Conservation (phyloP, 2,888 invertebrate species). For the Arenicola marina region DNA sequence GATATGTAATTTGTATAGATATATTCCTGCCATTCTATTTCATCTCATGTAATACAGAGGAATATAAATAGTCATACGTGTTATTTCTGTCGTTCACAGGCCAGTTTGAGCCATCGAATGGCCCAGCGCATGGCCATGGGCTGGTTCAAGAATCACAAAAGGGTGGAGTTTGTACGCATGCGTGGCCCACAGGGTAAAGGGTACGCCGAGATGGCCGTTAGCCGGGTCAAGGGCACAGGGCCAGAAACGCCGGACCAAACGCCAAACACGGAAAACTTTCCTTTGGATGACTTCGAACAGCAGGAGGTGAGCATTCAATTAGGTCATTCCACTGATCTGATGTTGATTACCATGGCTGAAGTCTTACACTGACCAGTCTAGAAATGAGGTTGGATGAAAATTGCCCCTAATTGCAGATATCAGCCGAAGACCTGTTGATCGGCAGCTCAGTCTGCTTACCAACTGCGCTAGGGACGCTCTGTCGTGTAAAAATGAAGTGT, state of each 20-base stretch:
- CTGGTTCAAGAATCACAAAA: conserved; percentile 64
- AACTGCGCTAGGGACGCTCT: no score
- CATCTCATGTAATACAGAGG: no score
- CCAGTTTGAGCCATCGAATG: conserved; percentile 89
- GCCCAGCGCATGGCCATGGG: conserved; percentile 96
- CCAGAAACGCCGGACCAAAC: conserved; percentile 85
- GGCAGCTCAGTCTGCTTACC: no score
- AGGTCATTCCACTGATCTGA: background rate
- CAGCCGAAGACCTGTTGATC: no score
- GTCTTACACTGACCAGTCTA: background rate
- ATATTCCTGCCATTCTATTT: no score
- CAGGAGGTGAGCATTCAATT: no score
- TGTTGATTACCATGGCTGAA: background rate
- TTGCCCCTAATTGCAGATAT: no score
- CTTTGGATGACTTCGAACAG: conserved; percentile 26
- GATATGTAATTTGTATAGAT: no score
- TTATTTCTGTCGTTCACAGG: no score
- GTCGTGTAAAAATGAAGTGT: no score
- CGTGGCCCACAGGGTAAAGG: conserved; percentile 94
- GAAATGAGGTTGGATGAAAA: no score
- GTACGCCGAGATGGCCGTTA: conserved; percentile 89
- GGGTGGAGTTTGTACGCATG: conserved; percentile 98
- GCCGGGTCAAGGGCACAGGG: conserved; percentile 71
- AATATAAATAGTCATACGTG: no score
- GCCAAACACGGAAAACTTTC: conserved; percentile 63